A percentile compares a stretch with the other conserved stretches of the same genome.
Conservation (phyloP, 2,797 vertebrate genomes). For the Hafferia zeledoni region DNA sequence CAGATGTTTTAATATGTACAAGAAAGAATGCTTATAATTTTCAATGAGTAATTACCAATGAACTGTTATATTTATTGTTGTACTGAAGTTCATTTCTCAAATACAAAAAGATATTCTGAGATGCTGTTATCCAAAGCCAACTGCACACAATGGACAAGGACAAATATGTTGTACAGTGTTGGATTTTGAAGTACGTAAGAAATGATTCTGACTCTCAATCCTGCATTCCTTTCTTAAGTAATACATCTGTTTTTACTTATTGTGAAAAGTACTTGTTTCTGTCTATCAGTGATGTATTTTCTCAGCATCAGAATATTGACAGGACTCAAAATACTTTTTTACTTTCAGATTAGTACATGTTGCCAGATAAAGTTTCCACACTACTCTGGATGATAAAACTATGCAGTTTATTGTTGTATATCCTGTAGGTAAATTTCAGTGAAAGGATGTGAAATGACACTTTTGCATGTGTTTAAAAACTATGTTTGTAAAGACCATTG, state of each 20-base stretch:
- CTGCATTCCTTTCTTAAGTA: conserved; percentile 58
- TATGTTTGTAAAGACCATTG: background rate
- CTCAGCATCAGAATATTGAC: background rate
- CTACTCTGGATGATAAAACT: background rate
- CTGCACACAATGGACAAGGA: background rate
- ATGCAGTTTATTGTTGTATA: background rate
- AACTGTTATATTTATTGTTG: background rate
- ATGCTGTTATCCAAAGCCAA: background rate
- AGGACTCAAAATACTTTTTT: background rate
- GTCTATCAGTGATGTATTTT: conserved; percentile 4
- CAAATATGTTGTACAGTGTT: background rate
- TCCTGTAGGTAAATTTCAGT: background rate
- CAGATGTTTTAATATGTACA: background rate
- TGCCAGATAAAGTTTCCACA: background rate
- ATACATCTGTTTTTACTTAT: conserved; percentile 68
- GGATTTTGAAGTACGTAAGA: background rate
- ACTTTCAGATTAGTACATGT: background rate
- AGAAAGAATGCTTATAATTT: background rate
- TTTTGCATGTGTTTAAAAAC: background rate
- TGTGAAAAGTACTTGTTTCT: conserved; percentile 51
- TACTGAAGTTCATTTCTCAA: background rate
- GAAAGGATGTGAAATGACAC: background rate
- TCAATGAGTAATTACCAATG: background rate
- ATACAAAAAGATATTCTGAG: background rate
- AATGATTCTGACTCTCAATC: conserved; percentile 2